Evolutionary conservation across 2,113 vertebrate species (phyloP).

Genomic region (Lates calcarifer): DNA sequence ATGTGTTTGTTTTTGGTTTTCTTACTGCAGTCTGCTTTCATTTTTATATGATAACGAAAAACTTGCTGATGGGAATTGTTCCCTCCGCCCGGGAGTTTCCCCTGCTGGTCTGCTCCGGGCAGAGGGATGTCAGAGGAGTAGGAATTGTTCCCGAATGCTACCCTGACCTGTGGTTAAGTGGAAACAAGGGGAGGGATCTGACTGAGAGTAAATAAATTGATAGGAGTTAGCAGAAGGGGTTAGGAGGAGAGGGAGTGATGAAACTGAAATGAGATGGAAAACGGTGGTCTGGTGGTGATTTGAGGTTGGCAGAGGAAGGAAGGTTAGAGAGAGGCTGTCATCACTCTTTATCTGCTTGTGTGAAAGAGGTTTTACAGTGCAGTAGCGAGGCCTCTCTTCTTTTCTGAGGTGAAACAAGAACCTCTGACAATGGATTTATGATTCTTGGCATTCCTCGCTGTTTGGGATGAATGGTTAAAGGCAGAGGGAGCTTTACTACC

Average conservation of each 20-base stretch:
- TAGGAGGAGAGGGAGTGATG: not conserved
- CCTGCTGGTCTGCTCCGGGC: not conserved
- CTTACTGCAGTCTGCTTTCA: slow-evolving; percentile 34
- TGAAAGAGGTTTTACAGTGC: slow-evolving; percentile 47
- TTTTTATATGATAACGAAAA: slow-evolving; percentile 41
- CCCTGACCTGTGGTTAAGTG: slow-evolving; percentile 22
- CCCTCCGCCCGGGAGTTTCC: slow-evolving; percentile 45
- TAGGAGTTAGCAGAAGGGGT: slow-evolving; percentile 1
- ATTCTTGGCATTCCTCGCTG: slow-evolving; percentile 31
- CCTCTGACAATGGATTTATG: slow-evolving; percentile 48
- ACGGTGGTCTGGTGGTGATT: slow-evolving; percentile 44
- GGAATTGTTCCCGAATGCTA: slow-evolving; percentile 14
- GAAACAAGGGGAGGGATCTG: slow-evolving; percentile 8
- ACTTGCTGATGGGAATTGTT: slow-evolving; percentile 37
- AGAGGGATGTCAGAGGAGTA: not conserved
- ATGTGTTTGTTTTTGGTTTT: slow-evolving; percentile 23
- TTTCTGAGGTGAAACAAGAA: slow-evolving; percentile 53
- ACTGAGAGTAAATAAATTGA: slow-evolving; percentile 43
- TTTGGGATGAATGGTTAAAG: slow-evolving; percentile 33
- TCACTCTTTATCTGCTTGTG: slow-evolving; percentile 44
- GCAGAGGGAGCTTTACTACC: slow-evolving; percentile 29
- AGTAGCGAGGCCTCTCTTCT: slow-evolving; percentile 7
- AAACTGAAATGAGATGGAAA: slow-evolving; percentile 19
- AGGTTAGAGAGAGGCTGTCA: slow-evolving; percentile 46
- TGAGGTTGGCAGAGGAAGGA: slow-evolving; percentile 45